Evolutionary conservation across 37 sponge, comb jelly and placozoan species (phyloP).

Genomic region (Beroe forskalii): DNA sequence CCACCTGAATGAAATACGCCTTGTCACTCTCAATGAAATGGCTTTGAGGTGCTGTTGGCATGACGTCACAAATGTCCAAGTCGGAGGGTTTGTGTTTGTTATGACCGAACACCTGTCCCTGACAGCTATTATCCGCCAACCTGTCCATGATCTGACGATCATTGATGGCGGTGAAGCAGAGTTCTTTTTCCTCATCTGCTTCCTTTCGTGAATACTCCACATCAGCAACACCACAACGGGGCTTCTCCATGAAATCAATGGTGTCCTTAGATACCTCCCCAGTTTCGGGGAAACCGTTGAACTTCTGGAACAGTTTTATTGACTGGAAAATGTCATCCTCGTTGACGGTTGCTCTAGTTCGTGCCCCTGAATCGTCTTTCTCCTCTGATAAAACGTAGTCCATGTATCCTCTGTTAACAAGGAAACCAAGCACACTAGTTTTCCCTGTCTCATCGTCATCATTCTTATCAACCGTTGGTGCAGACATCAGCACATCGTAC

Average conservation of each 20-base stretch:
- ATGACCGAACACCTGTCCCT: too few relatives aligned
- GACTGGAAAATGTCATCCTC: not conserved
- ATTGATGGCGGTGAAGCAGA: not conserved
- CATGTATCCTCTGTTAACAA: not conserved
- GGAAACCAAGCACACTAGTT: not conserved
- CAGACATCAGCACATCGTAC: too few relatives aligned
- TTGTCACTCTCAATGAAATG: not conserved
- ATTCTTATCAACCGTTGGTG: too few relatives aligned
- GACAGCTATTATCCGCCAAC: too few relatives aligned
- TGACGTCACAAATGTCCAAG: too few relatives aligned
- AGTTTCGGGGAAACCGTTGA: constrained; percentile 37
- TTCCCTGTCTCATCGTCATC: not conserved
- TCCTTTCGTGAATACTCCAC: not conserved
- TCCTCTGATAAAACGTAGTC: not conserved
- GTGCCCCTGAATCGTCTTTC: not conserved
- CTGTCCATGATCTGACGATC: too few relatives aligned
- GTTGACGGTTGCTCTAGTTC: too few relatives aligned
- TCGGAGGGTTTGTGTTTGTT: too few relatives aligned
- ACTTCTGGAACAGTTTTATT: constrained; percentile 8
- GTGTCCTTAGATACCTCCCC: not conserved
- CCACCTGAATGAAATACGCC: not conserved
- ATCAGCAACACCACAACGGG: not conserved
- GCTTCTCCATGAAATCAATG: not conserved
- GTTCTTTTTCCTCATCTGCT: not conserved
- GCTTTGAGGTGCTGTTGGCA: too few relatives aligned